phyloP scores from a whole-genome alignment of 2,797 vertebrate genomes.

The Linurgus olivaceus region DNA sequence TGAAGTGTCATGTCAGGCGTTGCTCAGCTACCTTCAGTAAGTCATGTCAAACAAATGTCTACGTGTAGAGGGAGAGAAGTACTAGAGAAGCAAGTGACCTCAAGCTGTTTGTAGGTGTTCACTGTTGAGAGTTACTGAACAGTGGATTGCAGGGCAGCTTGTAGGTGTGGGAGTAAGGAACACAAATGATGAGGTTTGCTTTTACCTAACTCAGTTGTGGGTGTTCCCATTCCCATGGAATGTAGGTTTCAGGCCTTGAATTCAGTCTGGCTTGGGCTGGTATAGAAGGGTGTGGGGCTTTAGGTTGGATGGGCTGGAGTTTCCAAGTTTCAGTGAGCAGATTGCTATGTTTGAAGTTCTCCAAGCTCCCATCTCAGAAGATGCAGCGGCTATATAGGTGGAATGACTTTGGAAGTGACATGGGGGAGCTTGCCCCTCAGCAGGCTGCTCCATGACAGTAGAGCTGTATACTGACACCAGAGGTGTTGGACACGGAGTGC shows the following conservation, averaged over 20 bases:
- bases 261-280: not conserved
- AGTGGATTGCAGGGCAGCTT: not conserved
- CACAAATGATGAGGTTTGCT: not conserved
- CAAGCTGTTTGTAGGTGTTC: not conserved
- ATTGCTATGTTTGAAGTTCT: not conserved
- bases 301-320: not conserved
- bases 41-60: not conserved
- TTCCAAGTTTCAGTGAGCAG: not conserved
- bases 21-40: not conserved
- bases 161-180: not conserved
- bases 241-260: not conserved
- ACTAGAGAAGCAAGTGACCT: not conserved
- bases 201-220: not conserved
- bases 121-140: not conserved
- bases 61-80: not conserved
- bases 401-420: not conserved
- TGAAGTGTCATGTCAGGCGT: not conserved
- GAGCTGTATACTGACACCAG: accelerated
- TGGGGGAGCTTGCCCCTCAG: not conserved
- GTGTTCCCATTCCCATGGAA: not conserved
- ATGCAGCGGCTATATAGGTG: not conserved
- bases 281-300: not conserved
- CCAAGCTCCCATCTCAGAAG: not conserved
- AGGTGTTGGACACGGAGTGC: accelerated
- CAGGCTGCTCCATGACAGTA: accelerated